Evolutionary conservation across 2,797 vertebrate genomes (phyloP), one percentile per base, ranked within the genome.

Genomic region (Danio jaintianensis): DNA sequence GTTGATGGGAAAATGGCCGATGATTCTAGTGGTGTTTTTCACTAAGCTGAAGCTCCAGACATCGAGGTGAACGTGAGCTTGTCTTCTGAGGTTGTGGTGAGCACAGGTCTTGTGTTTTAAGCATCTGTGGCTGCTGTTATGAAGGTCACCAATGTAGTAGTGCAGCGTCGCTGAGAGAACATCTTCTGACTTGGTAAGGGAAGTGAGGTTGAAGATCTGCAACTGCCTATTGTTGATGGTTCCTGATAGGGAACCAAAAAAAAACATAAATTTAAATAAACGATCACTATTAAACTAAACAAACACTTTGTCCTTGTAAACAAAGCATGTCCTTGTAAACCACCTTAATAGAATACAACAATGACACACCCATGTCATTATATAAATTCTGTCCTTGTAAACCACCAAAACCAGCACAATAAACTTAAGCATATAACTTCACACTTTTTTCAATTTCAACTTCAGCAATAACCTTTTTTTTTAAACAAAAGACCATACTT

Each of bases 191-290:
- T 96, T 93, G 0, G 96, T 95, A 83, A 99, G 94, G 0, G 97
- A 98, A 0, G 96, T 98, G 82, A 99, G 89, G 88, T 99, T 98
- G 89, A 98, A 98, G 75, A 97, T 42, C 20, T 97, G 94, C 56
- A 94, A 89, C 74, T 92, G 93, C 74, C 91, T 93, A 85, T 87
- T 90, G 84, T 95, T 91, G 5, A 93, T 88, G 0, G 84, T 92
- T 62, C 95, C 98, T 98, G 79, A 50, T 9, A 42, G 59, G 13
- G 45, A 47, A 47, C 29, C 29, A 29, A 47, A 47, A 12, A 80
- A 45, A 82, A 20, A 40, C 4, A 80, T 2, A 67, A 15, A 47
- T 59, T 68, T 3, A n/a, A 18, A 38, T 0, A 36, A 2, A 20
- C 18, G 16, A 18, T 61, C 20, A 61, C 20, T 38, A 29, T 75